Base-by-base conservation (phyloP, 2,797 vertebrate species). In the Antrozous pallidus region DNA sequence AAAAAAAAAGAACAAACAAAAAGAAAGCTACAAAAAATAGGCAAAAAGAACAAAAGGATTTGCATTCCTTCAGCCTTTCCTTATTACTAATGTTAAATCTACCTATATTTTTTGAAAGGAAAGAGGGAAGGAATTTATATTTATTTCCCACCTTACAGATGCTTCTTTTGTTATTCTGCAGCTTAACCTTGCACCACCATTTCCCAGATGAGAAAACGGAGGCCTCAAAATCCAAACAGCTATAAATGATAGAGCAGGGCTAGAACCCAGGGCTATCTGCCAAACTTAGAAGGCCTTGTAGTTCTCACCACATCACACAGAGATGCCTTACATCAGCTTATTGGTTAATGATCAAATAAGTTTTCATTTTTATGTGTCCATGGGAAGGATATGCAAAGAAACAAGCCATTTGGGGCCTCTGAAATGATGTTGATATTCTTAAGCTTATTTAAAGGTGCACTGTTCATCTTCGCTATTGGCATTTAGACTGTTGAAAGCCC, bases 231-330 rank as follows among this genome's bases (percentile, higher is more conserved):
- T 16, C 11, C 61, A 18, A 75, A 47, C 6, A 24, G 38, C 58
- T 14, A 26, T 16, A 36, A 71, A 14, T 4, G 2, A 24, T 26
- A 16, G 33, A 70, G 42, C 28, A 20, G 13, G 9, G 5, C 42
- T 1, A 1, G 18, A 38, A 31, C 20, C 54, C 10, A 18, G 28
- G 6, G 28, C 36, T 17, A 10, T 11, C 33, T 22, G 26, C 51
- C 0, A 2, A 20, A 22, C 26, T 9, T 13, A 22, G 49, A 56
- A 80, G 51, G 9, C 42, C 13, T 1, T 2, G 0, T 8, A 11
- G 16, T 28, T 63, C 7, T 36, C 36, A 5, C 12, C 18, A 56
- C 51, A 26, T 11, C 51, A 26, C 51, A 22, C 11, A 8, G 14
- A 26, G 54, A 1, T 38, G 20, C 38, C 12, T 17, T 7, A 17